Conservation (phyloP, 2,797 vertebrate species). For the Microhierax caerulescens region DNA sequence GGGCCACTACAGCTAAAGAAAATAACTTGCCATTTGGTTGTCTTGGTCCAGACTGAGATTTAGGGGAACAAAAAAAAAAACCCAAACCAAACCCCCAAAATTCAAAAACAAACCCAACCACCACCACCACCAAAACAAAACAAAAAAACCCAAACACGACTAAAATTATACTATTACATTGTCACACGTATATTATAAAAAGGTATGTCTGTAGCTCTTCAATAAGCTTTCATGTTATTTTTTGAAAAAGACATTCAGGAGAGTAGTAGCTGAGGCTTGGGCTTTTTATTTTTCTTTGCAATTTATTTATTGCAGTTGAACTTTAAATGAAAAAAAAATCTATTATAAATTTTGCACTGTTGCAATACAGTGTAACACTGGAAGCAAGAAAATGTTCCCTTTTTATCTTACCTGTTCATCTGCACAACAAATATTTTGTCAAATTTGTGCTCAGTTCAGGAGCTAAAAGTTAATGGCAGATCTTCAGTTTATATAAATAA, state of each 20-base stretch:
- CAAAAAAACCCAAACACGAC: neutral
- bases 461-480: neutral
- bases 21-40: neutral
- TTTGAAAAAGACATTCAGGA: neutral
- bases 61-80: neutral
- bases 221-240: neutral
- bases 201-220: fast-evolving
- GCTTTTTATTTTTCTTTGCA: neutral
- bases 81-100: neutral
- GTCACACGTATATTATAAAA: neutral
- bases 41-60: neutral
- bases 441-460: neutral
- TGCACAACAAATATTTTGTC: neutral
- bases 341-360: neutral
- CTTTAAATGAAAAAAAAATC: neutral
- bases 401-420: neutral
- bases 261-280: neutral
- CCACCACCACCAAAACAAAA: neutral
- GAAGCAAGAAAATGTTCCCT: neutral
- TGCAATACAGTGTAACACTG: neutral
- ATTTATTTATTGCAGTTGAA: neutral
- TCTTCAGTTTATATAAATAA: neutral
- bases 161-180: fast-evolving
- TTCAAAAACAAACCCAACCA: neutral
- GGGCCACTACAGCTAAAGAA: neutral